phyloP scores from a whole-genome alignment of 2,888 invertebrate genomes.

The Thymelicus acteon region DNA sequence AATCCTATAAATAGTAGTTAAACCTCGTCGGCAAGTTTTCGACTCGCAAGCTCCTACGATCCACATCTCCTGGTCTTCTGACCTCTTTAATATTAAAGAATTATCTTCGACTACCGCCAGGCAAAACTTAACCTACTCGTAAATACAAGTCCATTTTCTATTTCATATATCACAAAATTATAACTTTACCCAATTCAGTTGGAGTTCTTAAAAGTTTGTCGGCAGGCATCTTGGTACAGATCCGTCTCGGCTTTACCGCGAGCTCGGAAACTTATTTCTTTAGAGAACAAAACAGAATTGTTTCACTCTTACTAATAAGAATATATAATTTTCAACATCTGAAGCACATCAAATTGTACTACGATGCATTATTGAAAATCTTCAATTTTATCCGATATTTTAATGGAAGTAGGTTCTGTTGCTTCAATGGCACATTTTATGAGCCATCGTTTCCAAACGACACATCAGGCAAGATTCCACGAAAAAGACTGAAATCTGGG shows the following conservation, averaged over 20 bases:
- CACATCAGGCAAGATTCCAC: too few relatives aligned
- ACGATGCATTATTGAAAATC: too few relatives aligned
- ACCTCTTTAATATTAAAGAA: too few relatives aligned
- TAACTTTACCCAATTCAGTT: neutral
- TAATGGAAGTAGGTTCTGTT: too few relatives aligned
- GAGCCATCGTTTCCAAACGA: too few relatives aligned
- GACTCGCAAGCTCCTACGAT: too few relatives aligned
- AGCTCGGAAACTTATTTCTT: neutral
- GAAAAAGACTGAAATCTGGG: too few relatives aligned
- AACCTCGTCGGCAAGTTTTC: too few relatives aligned
- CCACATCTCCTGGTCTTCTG: too few relatives aligned
- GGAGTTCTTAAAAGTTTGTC: neutral
- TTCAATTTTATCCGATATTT: too few relatives aligned
- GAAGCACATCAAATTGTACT: neutral
- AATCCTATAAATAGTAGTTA: too few relatives aligned
- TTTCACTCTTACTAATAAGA: neutral
- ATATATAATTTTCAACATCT: neutral
- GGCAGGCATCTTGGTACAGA: neutral
- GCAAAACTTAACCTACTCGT: neutral
- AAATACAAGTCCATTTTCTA: neutral
- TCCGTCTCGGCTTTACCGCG: neutral
- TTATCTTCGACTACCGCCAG: neutral
- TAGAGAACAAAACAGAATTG: neutral
- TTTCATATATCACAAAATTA: neutral
- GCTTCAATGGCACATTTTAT: too few relatives aligned